Evolutionary conservation across 2,888 invertebrate species (phyloP).

Genomic region (Eupithecia vulgata): DNA sequence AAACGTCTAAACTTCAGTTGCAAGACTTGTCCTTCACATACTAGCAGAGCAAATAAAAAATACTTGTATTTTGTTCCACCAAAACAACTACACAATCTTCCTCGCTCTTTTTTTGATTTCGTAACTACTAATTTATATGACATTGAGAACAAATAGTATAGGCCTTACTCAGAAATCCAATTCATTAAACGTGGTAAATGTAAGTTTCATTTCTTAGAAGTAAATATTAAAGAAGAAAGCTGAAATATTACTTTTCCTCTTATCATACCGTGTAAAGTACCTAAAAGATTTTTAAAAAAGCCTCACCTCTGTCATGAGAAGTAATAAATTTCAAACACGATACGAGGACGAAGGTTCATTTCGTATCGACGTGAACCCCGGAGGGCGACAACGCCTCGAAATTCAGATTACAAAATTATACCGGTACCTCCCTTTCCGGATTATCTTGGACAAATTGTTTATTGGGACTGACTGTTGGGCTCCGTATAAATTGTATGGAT

Average conservation of each 20-base stretch:
- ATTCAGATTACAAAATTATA: constrained; percentile 30
- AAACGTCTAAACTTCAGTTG: too few species aligned
- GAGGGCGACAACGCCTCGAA: constrained; percentile 26
- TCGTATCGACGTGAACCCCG: constrained; percentile 21
- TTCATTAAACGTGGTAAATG: not conserved
- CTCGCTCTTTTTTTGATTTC: too few species aligned
- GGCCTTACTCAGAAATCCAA: not conserved
- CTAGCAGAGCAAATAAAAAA: too few species aligned
- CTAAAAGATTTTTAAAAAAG: constrained; percentile 13
- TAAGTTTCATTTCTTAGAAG: too few species aligned
- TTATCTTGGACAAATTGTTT: constrained; percentile 37
- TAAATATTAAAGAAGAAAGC: not conserved
- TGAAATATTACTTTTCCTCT: not conserved
- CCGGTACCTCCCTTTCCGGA: constrained; percentile 27
- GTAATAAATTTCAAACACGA: constrained; percentile 44
- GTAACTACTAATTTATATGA: not conserved
- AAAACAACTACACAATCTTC: too few species aligned
- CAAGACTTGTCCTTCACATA: too few species aligned
- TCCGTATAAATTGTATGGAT: not conserved
- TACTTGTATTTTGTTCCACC: too few species aligned
- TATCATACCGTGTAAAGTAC: not conserved
- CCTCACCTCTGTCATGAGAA: constrained; percentile 23
- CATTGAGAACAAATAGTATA: not conserved
- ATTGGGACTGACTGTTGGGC: constrained; percentile 20
- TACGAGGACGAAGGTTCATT: constrained; percentile 23